These are phyloP conservation scores for Callyntrura sp. DNA, from an alignment of 2,888 invertebrate species.

Conservation along the genomic window DNA sequence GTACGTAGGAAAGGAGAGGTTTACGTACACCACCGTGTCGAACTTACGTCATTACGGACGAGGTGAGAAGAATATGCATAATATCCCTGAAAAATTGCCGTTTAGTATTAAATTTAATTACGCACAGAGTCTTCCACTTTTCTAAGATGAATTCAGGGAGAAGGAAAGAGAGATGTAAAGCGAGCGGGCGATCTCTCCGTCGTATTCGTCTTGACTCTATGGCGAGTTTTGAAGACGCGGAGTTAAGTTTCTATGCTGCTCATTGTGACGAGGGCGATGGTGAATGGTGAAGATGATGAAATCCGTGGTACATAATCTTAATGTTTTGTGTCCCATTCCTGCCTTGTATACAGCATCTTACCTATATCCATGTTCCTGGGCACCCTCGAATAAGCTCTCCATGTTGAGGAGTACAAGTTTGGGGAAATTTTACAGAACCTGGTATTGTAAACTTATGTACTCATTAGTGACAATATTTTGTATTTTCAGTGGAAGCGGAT, in stretches of 20 bases:
- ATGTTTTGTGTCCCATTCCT: not conserved
- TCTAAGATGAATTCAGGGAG: not conserved
- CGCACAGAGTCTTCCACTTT: not conserved
- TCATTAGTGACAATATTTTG: not conserved
- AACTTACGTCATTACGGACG: not conserved
- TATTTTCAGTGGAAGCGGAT: no score
- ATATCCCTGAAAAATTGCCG: not conserved
- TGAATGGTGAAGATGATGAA: not conserved
- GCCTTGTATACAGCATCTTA: not conserved
- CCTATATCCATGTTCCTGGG: no score
- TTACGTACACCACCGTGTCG: not conserved
- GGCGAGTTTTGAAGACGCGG: not conserved
- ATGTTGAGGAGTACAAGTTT: no score
- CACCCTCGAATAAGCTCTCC: no score
- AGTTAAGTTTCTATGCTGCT: not conserved
- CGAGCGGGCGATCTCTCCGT: not conserved
- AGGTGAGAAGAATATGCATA: not conserved
- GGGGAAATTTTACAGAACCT: no score
- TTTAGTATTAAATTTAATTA: conserved; percentile 48
- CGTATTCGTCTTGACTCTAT: not conserved
- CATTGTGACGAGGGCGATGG: not conserved
- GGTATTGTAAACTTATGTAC: not conserved
- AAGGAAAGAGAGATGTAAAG: not conserved
- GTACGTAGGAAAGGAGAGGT: no score
- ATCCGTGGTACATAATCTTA: not conserved